phyloP scores from a whole-genome alignment of 1,140 invertebrate genomes.

The Solen grandis region DNA sequence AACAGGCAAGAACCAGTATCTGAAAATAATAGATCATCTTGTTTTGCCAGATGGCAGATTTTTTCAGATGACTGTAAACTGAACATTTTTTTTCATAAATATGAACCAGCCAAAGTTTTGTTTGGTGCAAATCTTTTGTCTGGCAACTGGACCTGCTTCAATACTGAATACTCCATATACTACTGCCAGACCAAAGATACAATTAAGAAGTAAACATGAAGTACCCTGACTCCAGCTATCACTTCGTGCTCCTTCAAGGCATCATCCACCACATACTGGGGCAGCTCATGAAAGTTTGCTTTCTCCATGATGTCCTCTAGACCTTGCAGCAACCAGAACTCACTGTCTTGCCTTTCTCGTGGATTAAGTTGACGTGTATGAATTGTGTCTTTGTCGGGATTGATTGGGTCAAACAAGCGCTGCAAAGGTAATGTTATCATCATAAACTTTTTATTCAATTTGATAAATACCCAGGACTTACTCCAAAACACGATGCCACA shows the following conservation, averaged over 20 bases:
- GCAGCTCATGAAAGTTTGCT: slow-evolving; percentile 78
- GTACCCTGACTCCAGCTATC: slow-evolving; percentile 73
- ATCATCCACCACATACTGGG: slow-evolving; percentile 63
- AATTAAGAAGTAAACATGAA: too few relatives aligned
- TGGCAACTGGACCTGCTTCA: too few relatives aligned
- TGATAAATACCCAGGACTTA: neutral
- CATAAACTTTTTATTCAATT: neutral
- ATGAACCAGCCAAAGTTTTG: too few relatives aligned
- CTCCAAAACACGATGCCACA: neutral
- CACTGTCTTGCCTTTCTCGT: slow-evolving; percentile 76
- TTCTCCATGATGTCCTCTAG: slow-evolving; percentile 77
- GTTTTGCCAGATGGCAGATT: too few relatives aligned
- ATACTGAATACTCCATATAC: too few relatives aligned
- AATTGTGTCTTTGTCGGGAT: slow-evolving; percentile 80
- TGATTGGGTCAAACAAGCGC: slow-evolving; percentile 79
- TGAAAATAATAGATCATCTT: too few relatives aligned
- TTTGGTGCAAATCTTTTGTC: too few relatives aligned
- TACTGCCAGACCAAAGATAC: too few relatives aligned
- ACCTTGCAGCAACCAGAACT: slow-evolving; percentile 78
- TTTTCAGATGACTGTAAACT: too few relatives aligned
- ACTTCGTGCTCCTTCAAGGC: slow-evolving; percentile 72
- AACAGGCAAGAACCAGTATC: too few relatives aligned
- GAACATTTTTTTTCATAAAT: too few relatives aligned
- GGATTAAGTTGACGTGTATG: slow-evolving; percentile 67
- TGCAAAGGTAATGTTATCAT: slow-evolving; percentile 46